Conservation (phyloP, 2,888 invertebrate species). For the Tenthredo notha region DNA sequence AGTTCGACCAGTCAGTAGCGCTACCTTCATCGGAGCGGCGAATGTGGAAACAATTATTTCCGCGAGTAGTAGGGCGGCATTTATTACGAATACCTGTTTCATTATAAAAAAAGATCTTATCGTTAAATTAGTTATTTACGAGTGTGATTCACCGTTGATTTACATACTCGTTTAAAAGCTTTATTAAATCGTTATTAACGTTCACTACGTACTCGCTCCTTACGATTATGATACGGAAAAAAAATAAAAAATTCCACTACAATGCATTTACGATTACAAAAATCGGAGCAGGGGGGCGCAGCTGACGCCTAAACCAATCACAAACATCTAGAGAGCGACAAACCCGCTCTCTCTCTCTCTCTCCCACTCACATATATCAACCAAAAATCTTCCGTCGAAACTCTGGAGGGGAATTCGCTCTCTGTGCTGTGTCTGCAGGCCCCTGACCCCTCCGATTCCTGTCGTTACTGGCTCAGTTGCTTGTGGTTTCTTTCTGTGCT, state of each 20-base stretch:
- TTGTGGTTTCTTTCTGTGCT: not conserved
- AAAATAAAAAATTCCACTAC: not conserved
- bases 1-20: not conserved
- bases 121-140: not conserved
- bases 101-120: not conserved
- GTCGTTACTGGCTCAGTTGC: conserved; percentile 40
- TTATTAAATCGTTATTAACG: not conserved
- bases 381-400: not conserved
- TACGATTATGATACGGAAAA: not conserved
- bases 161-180: not conserved
- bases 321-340: not conserved
- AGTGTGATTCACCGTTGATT: not conserved
- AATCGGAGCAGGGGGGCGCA: not conserved
- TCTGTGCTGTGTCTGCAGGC: not conserved
- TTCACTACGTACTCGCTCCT: not conserved
- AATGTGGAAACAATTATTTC: not conserved
- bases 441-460: conserved; percentile 25
- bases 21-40: not conserved
- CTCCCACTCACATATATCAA: not conserved
- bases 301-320: conserved; percentile 3
- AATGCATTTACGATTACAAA: not conserved
- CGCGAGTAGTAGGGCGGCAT: not conserved
- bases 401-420: conserved; percentile 22
- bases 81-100: not conserved
- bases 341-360: not conserved